Conservation (phyloP, 2,888 invertebrate genomes). For the Chrysodeixis includens region DNA sequence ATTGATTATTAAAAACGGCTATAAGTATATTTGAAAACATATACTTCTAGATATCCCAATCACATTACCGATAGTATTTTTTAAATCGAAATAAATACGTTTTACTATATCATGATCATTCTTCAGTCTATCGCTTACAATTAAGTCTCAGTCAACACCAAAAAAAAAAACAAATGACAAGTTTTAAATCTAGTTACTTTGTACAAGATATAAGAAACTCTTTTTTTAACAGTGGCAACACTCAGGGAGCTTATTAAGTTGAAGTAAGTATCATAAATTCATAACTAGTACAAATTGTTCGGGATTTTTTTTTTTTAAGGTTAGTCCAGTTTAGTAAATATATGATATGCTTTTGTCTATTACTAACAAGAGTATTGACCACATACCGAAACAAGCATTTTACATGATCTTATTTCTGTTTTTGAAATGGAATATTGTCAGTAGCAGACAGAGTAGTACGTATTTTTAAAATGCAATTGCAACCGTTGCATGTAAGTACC, state of each 20-base stretch:
- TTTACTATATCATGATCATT: slow-evolving; percentile 36
- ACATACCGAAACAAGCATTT: too few species aligned
- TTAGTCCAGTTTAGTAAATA: too few species aligned
- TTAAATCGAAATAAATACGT: slow-evolving; percentile 39
- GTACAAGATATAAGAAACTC: slow-evolving; percentile 10
- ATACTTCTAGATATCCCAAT: neutral
- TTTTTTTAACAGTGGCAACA: neutral
- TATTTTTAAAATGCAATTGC: too few species aligned
- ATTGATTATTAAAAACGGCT: neutral
- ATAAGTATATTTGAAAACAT: neutral
- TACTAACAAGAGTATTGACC: too few species aligned
- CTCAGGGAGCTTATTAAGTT: neutral
- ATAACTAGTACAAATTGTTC: too few species aligned
- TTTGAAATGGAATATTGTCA: too few species aligned
- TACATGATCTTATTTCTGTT: too few species aligned
- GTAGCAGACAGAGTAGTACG: too few species aligned
- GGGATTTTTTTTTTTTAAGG: too few species aligned
- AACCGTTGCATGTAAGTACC: too few species aligned
- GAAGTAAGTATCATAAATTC: neutral
- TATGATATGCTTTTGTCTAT: too few species aligned
- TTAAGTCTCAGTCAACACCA: slow-evolving; percentile 56
- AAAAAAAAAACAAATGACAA: slow-evolving; percentile 18
- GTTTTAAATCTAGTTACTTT: slow-evolving; percentile 27
- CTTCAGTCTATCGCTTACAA: slow-evolving; percentile 52
- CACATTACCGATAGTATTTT: slow-evolving; percentile 16